Base-by-base conservation (phyloP, 2,113 vertebrate species). In the Shinisaurus crocodilurus region DNA sequence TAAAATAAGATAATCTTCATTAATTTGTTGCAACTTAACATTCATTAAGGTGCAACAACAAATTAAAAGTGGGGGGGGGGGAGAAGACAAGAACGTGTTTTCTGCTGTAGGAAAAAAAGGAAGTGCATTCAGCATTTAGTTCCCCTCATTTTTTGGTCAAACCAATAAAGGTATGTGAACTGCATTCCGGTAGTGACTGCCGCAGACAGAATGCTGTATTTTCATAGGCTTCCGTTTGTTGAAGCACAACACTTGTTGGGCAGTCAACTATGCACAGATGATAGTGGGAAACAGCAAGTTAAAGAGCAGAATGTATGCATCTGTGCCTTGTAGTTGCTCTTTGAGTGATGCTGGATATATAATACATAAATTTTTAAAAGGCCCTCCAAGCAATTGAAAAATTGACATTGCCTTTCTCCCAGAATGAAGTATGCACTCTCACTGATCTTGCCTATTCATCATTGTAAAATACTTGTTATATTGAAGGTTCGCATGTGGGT, bases 201-300 rank as follows among this genome's bases (percentile, higher is more conserved):
- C 80, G 86, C 84, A 92, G 90, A 91, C 92, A 91, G 93, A 83
- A 60, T 3, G 18, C 25, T 77, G 1, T 32, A 0, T 86, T 90
- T 95, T 93, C 93, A 86, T 85, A 83, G 34, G 77, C 91, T 94
- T 95, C 91, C 92, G 87, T 60, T 95, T 89, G 79, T 80, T 70
- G 57, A 93, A 91, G 23, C 90, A 93, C 88, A 94, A 94, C 25
- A 88, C 92, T 95, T 90, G 89, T 95, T 54, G 92, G 89, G 93
- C 93, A 93, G 89, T 85, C 70, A 50, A 2, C 88, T 75, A 74
- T 63, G 85, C 93, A 37, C 32, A 81, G 95, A 90, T 85, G 65
- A 94, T 83, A 80, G 69, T 91, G 50, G 63, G 89, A 81, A 23
- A 63, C 60, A 69, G n/a, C 85, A 32, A 6, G 3, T 89, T 88